Conservation (phyloP, 2,113 vertebrate species). For the Pseudonaja textilis region DNA sequence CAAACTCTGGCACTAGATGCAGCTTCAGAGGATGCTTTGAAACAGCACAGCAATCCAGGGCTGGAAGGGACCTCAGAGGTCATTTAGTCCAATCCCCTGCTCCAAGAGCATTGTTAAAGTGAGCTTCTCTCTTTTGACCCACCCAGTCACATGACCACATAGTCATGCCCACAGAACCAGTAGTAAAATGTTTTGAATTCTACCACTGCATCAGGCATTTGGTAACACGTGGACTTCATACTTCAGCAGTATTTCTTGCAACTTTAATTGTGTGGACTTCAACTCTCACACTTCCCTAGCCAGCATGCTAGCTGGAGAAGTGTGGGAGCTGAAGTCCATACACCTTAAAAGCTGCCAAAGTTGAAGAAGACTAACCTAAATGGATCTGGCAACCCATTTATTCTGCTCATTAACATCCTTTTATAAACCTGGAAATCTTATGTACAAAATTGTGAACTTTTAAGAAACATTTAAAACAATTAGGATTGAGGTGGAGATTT, state of each 20-base stretch:
- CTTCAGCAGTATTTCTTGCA: not conserved
- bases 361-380: not conserved
- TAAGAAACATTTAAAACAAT: not conserved
- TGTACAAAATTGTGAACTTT: not conserved
- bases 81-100: no score
- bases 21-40: no score
- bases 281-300: not conserved
- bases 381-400: not conserved
- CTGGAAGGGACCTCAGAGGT: no score
- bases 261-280: not conserved
- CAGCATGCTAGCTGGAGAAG: not conserved
- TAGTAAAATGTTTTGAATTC: no score
- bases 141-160: no score
- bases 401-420: not conserved
- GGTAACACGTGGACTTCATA: not conserved
- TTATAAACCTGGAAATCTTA: not conserved
- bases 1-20: no score
- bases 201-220: no score
- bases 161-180: no score
- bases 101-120: no score
- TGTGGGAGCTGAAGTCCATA: not conserved
- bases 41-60: no score
- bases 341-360: not conserved
- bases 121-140: no score
- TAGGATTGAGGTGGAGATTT: no score